Base-by-base conservation (phyloP, 2,113 vertebrate genomes). In the Pardalotus punctatus region DNA sequence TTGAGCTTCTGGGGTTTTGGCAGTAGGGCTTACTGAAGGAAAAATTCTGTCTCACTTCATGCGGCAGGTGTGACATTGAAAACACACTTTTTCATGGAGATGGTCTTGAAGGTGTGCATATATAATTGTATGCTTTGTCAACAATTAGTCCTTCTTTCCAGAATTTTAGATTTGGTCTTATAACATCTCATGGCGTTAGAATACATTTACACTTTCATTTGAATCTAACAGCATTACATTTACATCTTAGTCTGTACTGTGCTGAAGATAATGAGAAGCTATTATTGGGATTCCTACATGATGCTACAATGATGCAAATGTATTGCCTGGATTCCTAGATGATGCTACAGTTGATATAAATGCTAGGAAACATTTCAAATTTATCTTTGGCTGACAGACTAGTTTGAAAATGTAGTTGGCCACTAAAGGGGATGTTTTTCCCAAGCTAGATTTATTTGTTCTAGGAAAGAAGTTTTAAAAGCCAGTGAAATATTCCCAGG, bases 381-480 rank as follows among this genome's bases (percentile, higher is more conserved):
- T 74, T 78, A 78, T 84, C 80, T 92, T 83, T 83, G 53, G 38
- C 60, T 94, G 80, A 84, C 67, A 93, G 67, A 80, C 57, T 57
- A 19, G n/a, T 56, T 92, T 88, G 77, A 86, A 96, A 95, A 74
- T 60, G 51, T 64, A 38, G 45, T 47, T 95, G 79, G 81, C 64
- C 64, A 78, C 80, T 64, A 64, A 81, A 86, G 74, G 38, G 51
- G 65, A 91, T 88, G 38, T 90, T 96, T 95, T 95, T 76, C 81
- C 67, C 78, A 89, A 88, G 83, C 42, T 92, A 88, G 82, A 65
- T 92, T 79, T 95, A 91, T 89, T 74, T 89, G 43, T 81, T 94
- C 83, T 80, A 93, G 82, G 91, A 73, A 66, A 88, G 92, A 93
- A 97, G 38, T 86, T 93, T 86, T 95, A 88, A 94, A 96, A 94